Evolutionary conservation across 1,140 invertebrate genomes (phyloP), one percentile per base, ranked within the genome.

Genomic region (Drosophila paulistorum): DNA sequence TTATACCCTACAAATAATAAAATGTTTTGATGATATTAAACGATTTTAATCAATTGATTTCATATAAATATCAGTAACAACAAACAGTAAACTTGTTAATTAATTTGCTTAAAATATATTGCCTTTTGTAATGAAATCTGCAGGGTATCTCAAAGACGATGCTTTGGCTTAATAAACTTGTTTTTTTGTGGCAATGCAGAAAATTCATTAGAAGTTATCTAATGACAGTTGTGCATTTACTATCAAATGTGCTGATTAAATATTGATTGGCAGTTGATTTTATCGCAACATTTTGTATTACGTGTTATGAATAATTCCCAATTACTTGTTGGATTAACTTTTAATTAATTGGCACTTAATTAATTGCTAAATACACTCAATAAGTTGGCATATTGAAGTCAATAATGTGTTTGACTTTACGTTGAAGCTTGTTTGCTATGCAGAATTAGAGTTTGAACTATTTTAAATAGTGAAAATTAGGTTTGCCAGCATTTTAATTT

Each of bases 181-280:
- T 51, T 51, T 51, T 51, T 51, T 1, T 23, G 2, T 11, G 9
- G 10, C 45, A 51, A 23, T 51, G 45, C 45, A 51, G 45, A 51
- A 51, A 51, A 51, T 23, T 51, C 45, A 11, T 51, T 51, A 51
- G 9, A 51, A 51, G 45, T 51, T 51, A 51, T 51, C 45, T 51
- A 23, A 51, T 51, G 20, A 23, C 1, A 51, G 30, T 51, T 51
- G 20, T 51, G 17, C 45, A 51, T 51, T 51, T 51, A 11, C 3
- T 51, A 51, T 51, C 17, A 51, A 51, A 51, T 10, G 45, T 7
- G 14, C 20, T 51, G 7, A 20, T 51, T 51, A 51, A 51, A 51
- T 51, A 23, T 51, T 51, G 45, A 51, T 51, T 51, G 9, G 17
- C 45, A 9, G 3, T 51, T 51, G 11, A 51, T 10, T 51, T 51